Percentiles rank a stretch among this genome's conserved stretches.
Conservation (phyloP, 2,113 vertebrate species). For the Illadopsis cleaveri region DNA sequence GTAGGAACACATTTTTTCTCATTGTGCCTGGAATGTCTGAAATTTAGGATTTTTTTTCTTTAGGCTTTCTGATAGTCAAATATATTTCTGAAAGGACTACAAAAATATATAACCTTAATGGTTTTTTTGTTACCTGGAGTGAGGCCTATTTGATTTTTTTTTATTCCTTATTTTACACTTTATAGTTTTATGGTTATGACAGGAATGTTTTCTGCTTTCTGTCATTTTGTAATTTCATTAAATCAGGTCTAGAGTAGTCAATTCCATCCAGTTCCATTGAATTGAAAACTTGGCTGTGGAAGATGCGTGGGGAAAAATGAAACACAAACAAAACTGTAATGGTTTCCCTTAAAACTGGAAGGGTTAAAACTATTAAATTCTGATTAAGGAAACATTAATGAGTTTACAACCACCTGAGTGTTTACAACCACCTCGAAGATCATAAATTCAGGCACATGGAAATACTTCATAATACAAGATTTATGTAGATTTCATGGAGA, state of each 20-base stretch:
- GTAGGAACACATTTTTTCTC: background rate
- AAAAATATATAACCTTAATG: background rate
- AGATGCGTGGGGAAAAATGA: background rate
- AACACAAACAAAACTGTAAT: background rate
- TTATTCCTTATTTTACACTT: background rate
- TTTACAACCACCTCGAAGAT: fast-evolving
- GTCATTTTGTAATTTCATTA: background rate
- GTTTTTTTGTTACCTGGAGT: background rate
- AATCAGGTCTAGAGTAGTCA: background rate
- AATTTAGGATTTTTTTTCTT: background rate
- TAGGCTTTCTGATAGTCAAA: background rate
- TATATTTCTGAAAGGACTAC: background rate
- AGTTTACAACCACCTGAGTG: background rate
- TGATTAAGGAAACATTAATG: background rate
- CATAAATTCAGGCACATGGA: background rate
- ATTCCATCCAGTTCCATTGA: background rate
- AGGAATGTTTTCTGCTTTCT: background rate
- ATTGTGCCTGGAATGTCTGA: background rate
- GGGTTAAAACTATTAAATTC: background rate
- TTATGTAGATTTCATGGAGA: background rate
- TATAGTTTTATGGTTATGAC: background rate
- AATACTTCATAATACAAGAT: background rate
- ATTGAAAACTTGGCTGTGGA: background rate
- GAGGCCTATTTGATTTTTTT: background rate
- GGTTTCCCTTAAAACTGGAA: background rate